These are phyloP conservation scores for Callithrix jacchus DNA, from an alignment of 2,113 vertebrate genomes.

Conservation along the genomic window DNA sequence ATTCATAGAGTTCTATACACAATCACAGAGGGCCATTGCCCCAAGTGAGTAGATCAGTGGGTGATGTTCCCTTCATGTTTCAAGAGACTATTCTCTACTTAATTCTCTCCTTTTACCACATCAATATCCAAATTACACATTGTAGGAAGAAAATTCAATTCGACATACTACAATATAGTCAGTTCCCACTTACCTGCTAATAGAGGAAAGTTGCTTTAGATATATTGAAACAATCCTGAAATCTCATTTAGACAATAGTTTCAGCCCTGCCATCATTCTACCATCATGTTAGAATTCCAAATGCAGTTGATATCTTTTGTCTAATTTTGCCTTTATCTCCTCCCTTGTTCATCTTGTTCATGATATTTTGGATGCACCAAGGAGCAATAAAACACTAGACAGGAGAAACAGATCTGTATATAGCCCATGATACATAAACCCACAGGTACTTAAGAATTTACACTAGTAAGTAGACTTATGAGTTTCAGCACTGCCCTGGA, in stretches of 20 bases:
- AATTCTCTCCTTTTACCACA: background rate
- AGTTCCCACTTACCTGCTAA: background rate
- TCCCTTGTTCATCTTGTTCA: background rate
- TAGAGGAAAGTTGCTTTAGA: background rate
- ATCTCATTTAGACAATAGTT: background rate
- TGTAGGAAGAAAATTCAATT: background rate
- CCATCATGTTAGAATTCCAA: background rate
- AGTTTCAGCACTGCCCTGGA: background rate
- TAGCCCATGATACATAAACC: background rate
- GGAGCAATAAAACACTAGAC: background rate
- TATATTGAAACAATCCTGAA: background rate
- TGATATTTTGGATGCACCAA: background rate
- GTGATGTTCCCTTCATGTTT: background rate
- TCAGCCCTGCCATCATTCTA: background rate
- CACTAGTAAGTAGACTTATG: background rate
- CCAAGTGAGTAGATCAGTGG: background rate
- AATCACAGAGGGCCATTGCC: background rate
- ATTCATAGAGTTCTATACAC: background rate
- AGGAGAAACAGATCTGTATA: background rate
- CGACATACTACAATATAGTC: too few relatives aligned
- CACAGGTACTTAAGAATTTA: background rate
- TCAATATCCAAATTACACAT: background rate
- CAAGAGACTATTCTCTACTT: background rate
- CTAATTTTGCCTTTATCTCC: background rate
- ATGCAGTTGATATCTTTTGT: background rate